Percentiles rank a stretch among this genome's conserved stretches.
These are phyloP conservation scores for Heliconius himera DNA, from an alignment of 1,140 invertebrate genomes.

Conservation along the genomic window DNA sequence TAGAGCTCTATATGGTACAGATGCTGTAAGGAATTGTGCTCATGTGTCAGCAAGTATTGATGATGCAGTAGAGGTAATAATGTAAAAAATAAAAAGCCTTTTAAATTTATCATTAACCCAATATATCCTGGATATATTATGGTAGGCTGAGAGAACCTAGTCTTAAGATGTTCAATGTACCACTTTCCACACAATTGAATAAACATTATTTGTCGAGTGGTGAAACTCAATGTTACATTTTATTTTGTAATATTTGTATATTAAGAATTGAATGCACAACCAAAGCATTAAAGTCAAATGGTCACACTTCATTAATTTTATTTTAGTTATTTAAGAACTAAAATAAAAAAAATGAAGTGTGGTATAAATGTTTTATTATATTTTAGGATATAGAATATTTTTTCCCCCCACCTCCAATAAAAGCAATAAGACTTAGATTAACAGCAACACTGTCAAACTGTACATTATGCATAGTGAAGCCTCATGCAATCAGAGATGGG, in stretches of 20 bases:
- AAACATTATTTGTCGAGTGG: too few relatives aligned
- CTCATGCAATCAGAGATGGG: slow-evolving; percentile 91
- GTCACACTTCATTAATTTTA: background rate
- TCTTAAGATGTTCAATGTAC: too few relatives aligned
- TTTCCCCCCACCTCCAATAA: slow-evolving; percentile 82
- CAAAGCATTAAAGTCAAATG: too few relatives aligned
- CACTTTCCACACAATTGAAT: too few relatives aligned
- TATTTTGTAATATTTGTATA: too few relatives aligned
- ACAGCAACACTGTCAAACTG: slow-evolving; percentile 85
- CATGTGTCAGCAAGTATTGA: slow-evolving; percentile 85
- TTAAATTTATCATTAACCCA: too few relatives aligned
- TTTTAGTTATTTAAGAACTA: slow-evolving; percentile 19
- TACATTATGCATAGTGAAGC: slow-evolving; percentile 95
- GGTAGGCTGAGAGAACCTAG: too few relatives aligned
- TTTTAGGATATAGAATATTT: slow-evolving; percentile 86
- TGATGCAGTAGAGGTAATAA: slow-evolving; percentile 80
- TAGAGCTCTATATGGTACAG: slow-evolving; percentile 88
- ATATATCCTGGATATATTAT: too few relatives aligned
- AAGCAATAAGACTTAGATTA: slow-evolving; percentile 75
- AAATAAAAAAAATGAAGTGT: too few relatives aligned
- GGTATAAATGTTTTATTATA: background rate
- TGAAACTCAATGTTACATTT: too few relatives aligned
- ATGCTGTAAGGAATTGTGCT: slow-evolving; percentile 87
- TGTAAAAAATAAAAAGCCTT: too few relatives aligned
- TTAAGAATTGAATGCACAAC: too few relatives aligned